phyloP scores from a whole-genome alignment of 35 echinoderm and acorn worm species.

The Holothuria glaberrima region DNA sequence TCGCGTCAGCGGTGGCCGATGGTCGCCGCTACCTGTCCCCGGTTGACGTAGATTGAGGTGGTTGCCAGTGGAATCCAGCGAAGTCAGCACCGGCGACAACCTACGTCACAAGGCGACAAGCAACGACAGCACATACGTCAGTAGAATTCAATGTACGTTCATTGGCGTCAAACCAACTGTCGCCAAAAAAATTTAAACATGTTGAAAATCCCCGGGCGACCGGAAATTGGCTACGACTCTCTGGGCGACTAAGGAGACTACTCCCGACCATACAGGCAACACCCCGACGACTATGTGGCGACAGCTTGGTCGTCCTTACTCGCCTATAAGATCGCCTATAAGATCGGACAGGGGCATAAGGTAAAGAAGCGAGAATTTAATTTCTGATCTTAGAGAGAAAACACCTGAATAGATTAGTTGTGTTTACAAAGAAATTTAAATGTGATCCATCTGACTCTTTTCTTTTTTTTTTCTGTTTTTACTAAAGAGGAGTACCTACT shows the following conservation, averaged over 20 bases:
- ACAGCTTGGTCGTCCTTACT: too few species aligned
- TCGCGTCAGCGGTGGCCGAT: constrained; percentile 9
- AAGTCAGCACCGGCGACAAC: background rate
- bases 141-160: background rate
- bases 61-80: constrained; percentile 3
- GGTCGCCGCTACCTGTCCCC: background rate
- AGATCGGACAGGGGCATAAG: too few species aligned
- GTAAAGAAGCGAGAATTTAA: too few species aligned
- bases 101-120: background rate
- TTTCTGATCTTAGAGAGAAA: too few species aligned
- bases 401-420: too few species aligned
- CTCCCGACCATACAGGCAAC: too few species aligned
- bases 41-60: constrained; percentile 16
- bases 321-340: too few species aligned
- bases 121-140: background rate
- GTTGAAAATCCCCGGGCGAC: background rate
- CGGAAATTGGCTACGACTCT: constrained; percentile 6
- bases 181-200: background rate
- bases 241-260: background rate
- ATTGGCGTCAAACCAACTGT: background rate
- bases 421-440: too few species aligned
- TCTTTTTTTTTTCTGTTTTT: too few species aligned
- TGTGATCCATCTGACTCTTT: too few species aligned
- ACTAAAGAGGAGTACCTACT: too few species aligned
- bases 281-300: too few species aligned